These are phyloP conservation scores for Carcharodon carcharias DNA, from an alignment of 2,797 vertebrate genomes.

Conservation along the genomic window DNA sequence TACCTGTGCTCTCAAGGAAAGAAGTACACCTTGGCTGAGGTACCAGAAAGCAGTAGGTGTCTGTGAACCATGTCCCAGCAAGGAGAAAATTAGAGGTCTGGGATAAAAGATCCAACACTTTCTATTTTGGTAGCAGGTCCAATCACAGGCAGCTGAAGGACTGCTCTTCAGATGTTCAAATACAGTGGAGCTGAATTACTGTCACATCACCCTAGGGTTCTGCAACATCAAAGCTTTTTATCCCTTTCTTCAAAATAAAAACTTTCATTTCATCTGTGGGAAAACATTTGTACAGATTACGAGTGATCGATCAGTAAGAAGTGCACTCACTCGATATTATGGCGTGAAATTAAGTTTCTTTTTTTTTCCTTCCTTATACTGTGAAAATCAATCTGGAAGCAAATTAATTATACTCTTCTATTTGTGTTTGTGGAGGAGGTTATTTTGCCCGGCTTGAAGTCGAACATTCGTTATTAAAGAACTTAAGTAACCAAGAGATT, in stretches of 20 bases:
- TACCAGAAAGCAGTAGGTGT: neutral
- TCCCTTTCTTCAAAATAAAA: neutral
- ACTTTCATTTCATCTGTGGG: neutral
- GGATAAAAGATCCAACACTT: neutral
- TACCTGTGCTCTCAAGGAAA: neutral
- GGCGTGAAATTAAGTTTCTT: constrained; percentile 16
- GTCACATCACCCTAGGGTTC: neutral
- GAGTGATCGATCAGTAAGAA: neutral
- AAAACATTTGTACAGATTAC: constrained; percentile 9
- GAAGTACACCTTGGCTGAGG: neutral
- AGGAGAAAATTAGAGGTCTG: neutral
- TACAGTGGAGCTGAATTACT: constrained; percentile 6
- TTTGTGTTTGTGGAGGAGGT: constrained; percentile 30
- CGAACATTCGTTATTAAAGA: constrained; percentile 5
- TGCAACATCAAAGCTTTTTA: constrained; percentile 1
- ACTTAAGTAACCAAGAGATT: constrained; percentile 19
- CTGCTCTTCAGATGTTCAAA: neutral
- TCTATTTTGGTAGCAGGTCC: neutral
- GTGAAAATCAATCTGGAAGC: constrained; percentile 26
- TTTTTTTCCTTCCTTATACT: neutral
- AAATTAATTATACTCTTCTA: constrained; percentile 34
- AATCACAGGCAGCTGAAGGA: neutral
- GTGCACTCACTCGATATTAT: neutral
- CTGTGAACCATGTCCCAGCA: neutral
- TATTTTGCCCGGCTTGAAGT: constrained; percentile 32